Conservation (phyloP, 2,113 vertebrate genomes). For the Catharus bicknelli region DNA sequence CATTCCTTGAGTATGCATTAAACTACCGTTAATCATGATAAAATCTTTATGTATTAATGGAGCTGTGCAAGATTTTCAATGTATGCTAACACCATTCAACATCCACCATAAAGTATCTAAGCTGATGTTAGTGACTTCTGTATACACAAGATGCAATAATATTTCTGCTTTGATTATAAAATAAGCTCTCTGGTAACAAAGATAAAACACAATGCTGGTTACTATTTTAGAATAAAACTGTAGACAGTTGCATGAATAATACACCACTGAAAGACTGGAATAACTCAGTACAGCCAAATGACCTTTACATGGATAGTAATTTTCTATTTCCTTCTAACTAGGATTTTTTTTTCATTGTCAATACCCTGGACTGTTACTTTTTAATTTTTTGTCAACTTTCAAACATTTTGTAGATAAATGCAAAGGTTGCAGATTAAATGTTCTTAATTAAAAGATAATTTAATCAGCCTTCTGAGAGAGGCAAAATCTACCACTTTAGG, state of each 20-base stretch:
- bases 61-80: not conserved
- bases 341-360: not conserved
- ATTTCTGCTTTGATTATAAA: not conserved
- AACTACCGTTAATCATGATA: not conserved
- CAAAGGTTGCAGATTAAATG: not conserved
- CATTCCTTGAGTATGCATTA: not conserved
- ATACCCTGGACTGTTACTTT: accelerated
- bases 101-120: not conserved
- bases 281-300: not conserved
- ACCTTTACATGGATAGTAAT: not conserved
- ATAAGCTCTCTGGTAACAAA: not conserved
- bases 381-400: not conserved
- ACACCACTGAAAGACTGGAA: not conserved
- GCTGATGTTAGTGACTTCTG: not conserved
- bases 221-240: not conserved
- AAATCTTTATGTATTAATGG: slow-evolving; percentile 8
- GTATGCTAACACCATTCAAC: not conserved
- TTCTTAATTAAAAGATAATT: not conserved
- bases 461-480: not conserved
- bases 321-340: not conserved
- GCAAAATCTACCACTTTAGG: not conserved
- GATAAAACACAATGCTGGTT: not conserved
- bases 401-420: not conserved
- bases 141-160: not conserved
- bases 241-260: not conserved